Percentiles rank a stretch among this genome's conserved stretches.
Conservation (phyloP, 2,113 vertebrate species). For the Colistium nudipinnis region DNA sequence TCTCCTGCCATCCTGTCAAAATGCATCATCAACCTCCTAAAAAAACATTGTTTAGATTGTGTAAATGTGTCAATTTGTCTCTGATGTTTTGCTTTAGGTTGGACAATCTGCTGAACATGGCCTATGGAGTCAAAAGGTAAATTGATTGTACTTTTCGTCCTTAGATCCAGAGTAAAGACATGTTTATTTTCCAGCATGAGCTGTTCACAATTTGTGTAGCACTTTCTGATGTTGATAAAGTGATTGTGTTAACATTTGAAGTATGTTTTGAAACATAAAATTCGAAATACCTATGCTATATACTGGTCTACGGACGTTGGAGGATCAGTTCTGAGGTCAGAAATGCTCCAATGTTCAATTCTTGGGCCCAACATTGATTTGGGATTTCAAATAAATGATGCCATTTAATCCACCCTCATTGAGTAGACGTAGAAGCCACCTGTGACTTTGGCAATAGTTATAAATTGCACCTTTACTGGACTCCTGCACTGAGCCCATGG, state of each 20-base stretch:
- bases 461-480: background rate
- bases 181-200: conserved; percentile 8
- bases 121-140: conserved; percentile 99
- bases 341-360: too few species aligned
- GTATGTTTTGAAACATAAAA: too few species aligned
- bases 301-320: too few species aligned
- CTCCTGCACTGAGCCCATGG: background rate
- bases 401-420: too few species aligned
- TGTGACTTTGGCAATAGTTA: background rate
- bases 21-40: conserved; percentile 27
- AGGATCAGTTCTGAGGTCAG: too few species aligned
- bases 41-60: background rate
- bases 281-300: too few species aligned
- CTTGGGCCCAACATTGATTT: too few species aligned
- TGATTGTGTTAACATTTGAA: too few species aligned
- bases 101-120: conserved; percentile 99
- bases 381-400: too few species aligned
- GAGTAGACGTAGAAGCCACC: too few species aligned
- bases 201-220: conserved; percentile 31
- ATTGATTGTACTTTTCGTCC: conserved; percentile 17
- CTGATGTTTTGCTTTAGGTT: conserved; percentile 86
- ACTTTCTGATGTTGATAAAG: too few species aligned
- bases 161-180: conserved; percentile 18
- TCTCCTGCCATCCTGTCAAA: conserved; percentile 55
- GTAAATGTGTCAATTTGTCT: background rate